Conservation (phyloP, 2,888 invertebrate species). For the Marasmarcha lunaedactyla region DNA sequence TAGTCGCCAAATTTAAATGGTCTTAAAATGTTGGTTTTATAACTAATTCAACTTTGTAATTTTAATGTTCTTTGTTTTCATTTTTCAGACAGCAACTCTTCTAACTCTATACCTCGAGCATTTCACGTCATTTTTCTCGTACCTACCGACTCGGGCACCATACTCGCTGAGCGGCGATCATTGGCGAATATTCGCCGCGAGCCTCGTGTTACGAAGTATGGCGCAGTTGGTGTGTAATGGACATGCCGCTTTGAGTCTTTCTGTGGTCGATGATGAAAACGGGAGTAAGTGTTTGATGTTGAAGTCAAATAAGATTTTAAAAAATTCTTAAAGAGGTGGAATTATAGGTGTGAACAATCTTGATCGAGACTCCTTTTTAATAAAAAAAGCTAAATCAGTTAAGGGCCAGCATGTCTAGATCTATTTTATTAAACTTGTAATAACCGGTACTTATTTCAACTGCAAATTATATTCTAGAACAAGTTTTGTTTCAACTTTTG, state of each 20-base stretch:
- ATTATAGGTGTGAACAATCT: not conserved
- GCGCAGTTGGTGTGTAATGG: conserved; percentile 87
- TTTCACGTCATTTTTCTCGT: conserved; percentile 74
- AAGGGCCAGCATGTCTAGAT: no score
- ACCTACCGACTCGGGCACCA: conserved; percentile 44
- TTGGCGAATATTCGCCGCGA: conserved; percentile 69
- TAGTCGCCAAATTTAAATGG: no score
- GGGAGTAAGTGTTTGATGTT: conserved; percentile 15
- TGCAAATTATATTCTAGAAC: no score
- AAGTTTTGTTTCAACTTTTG: no score
- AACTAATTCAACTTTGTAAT: no score
- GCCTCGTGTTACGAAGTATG: conserved; percentile 79
- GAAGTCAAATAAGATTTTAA: no score
- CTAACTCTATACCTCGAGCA: conserved; percentile 74
- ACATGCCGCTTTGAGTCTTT: conserved; percentile 67
- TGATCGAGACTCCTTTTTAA: not conserved
- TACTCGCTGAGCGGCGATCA: conserved; percentile 31
- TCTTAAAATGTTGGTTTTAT: no score
- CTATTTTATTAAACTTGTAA: no score
- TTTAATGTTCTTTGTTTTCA: no score
- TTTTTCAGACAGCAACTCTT: conserved; percentile 74
- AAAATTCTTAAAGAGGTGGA: no score
- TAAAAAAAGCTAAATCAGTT: no score
- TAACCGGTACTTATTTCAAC: no score
- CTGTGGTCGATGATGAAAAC: conserved; percentile 24